Evolutionary conservation across 2,888 invertebrate species (phyloP), one percentile per base, ranked within the genome.

Genomic region (Nasonia oneida): DNA sequence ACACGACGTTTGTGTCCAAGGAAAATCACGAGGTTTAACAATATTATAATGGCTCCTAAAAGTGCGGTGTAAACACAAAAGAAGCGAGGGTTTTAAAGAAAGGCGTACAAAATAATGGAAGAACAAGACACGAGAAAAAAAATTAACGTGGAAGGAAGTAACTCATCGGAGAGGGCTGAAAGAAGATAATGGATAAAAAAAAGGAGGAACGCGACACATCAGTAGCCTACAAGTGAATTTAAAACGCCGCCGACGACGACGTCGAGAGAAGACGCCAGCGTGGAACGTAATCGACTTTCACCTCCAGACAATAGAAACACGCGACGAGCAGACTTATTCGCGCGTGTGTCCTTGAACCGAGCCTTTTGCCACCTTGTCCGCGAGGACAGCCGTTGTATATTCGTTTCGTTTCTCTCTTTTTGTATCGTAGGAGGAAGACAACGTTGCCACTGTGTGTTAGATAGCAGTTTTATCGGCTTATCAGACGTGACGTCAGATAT

Each of bases 281-380:
- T 37, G 3, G 64, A 64, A 64, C 64, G 2, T 64, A 64, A 67
- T 67, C 29, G 67, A 67, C 33, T 67, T 67, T 67, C 67, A 67
- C 67, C 67, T 67, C 67, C 33, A 33, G 33, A 67, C 67, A 33
- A 67, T 33, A 29, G 67, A 67, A n/a, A 29, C 29, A 67, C 67
- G 67, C 67, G 67, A 29, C 57, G 57, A 57, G 18, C 3, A 57
- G 2, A 5, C n/a, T 29, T 10, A 37, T 29, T 29, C 14, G n/a
- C 23, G 29, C 23, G 29, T 12, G 42, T 14, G 73, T 42, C 73
- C 73, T 73, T 73, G 47, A 73, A 73, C 47, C 73, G 23, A 73
- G 47, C 2, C 18, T 61, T 61, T 67, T 29, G 67, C 67, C 47
- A 73, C 42, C 73, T 73, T 73, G 71, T 18, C n/a, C 42, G 8